Conservation (phyloP, 2,113 vertebrate genomes). For the Cebus imitator region DNA sequence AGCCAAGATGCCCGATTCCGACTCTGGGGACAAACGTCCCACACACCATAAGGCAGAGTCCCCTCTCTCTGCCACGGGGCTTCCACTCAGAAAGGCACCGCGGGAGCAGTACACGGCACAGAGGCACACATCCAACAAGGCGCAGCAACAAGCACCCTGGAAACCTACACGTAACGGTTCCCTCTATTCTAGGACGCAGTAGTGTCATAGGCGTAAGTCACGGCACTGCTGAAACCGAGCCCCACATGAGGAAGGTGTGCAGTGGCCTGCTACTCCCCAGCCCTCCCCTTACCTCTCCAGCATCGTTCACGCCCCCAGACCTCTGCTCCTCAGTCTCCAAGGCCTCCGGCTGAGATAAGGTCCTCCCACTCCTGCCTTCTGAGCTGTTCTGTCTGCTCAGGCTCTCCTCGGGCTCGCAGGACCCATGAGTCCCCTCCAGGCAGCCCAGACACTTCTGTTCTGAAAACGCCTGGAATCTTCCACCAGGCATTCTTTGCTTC, state of each 20-base stretch:
- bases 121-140: no score
- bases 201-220: no score
- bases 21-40: not conserved
- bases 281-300: slow-evolving; percentile 29
- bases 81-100: not conserved
- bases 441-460: slow-evolving; percentile 4
- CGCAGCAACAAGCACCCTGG: no score
- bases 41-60: not conserved
- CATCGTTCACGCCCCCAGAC: not conserved
- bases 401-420: not conserved
- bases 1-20: not conserved
- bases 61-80: not conserved
- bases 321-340: not conserved
- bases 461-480: not conserved
- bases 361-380: not conserved
- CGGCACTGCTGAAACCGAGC: no score
- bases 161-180: no score
- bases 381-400: not conserved
- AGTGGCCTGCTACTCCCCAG: not conserved
- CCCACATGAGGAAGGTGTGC: fast-evolving
- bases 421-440: not conserved
- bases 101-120: fast-evolving
- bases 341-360: not conserved
- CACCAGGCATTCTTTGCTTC: slow-evolving; percentile 1
- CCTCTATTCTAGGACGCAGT: fast-evolving